These are phyloP conservation scores for Chymomyza fuscimana DNA, from an alignment of 2,888 invertebrate species.

Conservation along the genomic window DNA sequence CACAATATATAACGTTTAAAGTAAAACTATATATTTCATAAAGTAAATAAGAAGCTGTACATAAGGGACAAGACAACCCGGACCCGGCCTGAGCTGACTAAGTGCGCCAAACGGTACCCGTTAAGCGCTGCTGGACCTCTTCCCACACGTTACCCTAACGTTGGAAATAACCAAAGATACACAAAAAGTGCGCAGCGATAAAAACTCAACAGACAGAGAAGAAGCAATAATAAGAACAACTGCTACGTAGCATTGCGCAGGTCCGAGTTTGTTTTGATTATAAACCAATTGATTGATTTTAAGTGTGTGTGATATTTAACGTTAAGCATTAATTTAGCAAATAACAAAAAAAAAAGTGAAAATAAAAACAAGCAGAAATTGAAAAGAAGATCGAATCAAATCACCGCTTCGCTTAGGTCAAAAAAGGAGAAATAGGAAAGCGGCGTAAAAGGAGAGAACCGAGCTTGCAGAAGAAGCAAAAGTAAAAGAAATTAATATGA, in stretches of 20 bases:
- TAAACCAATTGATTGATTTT: conserved; percentile 75
- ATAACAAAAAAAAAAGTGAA: conserved; percentile 64
- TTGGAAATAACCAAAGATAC: conserved; percentile 30
- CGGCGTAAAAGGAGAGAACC: conserved; percentile 19
- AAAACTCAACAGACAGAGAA: conserved; percentile 27
- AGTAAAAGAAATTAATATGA: conserved; percentile 72
- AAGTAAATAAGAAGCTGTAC: conserved; percentile 70
- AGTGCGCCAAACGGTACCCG: conserved; percentile 10
- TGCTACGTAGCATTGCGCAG: conserved; percentile 14
- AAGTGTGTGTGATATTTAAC: conserved; percentile 80
- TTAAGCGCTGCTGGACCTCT: neutral
- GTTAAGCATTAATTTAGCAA: conserved; percentile 78
- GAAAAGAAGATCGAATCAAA: conserved; percentile 18
- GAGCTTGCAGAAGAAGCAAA: conserved; percentile 43
- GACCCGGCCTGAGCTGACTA: conserved; percentile 43
- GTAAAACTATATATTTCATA: conserved; percentile 69
- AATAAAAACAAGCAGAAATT: conserved; percentile 40
- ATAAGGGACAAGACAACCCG: conserved; percentile 60
- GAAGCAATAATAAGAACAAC: conserved; percentile 30
- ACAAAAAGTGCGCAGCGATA: conserved; percentile 36
- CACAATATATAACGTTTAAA: conserved; percentile 75
- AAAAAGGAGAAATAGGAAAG: conserved; percentile 27
- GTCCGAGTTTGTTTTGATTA: conserved; percentile 45
- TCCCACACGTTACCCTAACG: neutral
- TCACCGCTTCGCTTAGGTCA: conserved; percentile 38